These are phyloP conservation scores for Isaurus tuberculatus DNA, from an alignment of 92 coral and sea anemone genomes.

Conservation along the genomic window DNA sequence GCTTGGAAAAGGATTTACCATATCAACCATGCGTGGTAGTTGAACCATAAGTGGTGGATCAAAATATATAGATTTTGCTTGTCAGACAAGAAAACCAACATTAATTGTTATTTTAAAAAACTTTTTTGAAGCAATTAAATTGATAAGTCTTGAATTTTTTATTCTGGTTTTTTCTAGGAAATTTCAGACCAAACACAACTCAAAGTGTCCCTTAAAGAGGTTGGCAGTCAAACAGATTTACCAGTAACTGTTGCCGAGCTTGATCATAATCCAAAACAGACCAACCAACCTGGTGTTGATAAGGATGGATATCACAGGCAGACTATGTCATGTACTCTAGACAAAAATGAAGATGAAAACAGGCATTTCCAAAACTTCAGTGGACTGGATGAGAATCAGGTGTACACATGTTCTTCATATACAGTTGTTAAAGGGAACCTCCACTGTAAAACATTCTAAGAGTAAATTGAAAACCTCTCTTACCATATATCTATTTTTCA, in stretches of 20 bases:
- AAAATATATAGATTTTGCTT: too few species aligned
- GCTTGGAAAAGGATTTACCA: too few species aligned
- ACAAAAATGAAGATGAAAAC: neutral
- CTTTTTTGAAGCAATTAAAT: too few species aligned
- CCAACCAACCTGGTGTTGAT: neutral
- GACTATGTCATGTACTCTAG: slow-evolving; percentile 15
- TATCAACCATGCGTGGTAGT: too few species aligned
- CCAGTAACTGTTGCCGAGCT: slow-evolving; percentile 3
- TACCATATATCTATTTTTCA: too few species aligned
- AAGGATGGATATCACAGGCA: neutral
- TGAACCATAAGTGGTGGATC: too few species aligned
- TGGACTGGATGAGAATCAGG: slow-evolving; percentile 19
- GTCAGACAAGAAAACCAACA: too few species aligned
- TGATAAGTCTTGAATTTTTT: neutral
- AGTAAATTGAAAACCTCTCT: too few species aligned
- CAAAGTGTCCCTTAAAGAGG: slow-evolving; percentile 12
- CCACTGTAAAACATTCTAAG: too few species aligned
- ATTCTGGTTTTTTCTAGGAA: neutral
- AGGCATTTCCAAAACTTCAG: neutral
- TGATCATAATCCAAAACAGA: slow-evolving; percentile 2
- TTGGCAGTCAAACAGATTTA: slow-evolving; percentile 27
- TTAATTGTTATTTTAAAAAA: too few species aligned
- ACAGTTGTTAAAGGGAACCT: too few species aligned
- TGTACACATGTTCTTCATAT: neutral
- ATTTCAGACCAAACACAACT: neutral